These are phyloP conservation scores for Apostichopus californicus DNA, from an alignment of 35 echinoderm and acorn worm species.

Conservation along the genomic window DNA sequence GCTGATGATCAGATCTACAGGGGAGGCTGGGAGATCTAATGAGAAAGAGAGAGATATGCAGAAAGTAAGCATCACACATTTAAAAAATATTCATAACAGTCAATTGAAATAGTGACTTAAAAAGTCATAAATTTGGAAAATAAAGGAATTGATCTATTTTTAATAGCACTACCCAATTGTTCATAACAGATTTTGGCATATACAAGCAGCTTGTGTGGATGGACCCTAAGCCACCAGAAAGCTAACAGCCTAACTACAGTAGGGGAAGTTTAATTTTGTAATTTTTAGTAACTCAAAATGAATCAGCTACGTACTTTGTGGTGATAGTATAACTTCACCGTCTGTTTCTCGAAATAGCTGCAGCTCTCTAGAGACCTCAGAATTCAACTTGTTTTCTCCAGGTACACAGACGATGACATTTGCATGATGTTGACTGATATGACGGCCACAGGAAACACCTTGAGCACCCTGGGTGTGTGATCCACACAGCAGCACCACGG, in stretches of 20 bases:
- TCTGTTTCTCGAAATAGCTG: conserved; percentile 73
- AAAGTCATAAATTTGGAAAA: too few species aligned
- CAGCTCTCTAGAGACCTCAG: conserved; percentile 70
- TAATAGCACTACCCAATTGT: too few species aligned
- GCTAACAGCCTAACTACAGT: too few species aligned
- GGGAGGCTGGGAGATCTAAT: conserved; percentile 44
- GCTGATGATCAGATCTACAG: conserved; percentile 58
- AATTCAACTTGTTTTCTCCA: conserved; percentile 68
- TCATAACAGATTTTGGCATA: too few species aligned
- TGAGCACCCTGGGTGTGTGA: conserved; percentile 94
- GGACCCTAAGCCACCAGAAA: too few species aligned
- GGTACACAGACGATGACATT: conserved; percentile 80
- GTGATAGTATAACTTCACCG: conserved; percentile 68
- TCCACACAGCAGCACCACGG: conserved; percentile 84
- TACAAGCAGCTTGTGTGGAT: too few species aligned
- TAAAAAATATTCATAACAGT: not conserved
- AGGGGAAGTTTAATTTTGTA: too few species aligned
- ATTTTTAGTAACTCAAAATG: too few species aligned
- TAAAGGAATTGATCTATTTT: too few species aligned
- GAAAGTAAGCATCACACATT: not conserved
- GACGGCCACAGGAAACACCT: conserved; percentile 87
- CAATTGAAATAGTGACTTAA: too few species aligned
- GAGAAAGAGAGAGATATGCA: not conserved
- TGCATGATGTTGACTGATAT: conserved; percentile 75
- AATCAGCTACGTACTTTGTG: conserved; percentile 51